Evolutionary conservation across 2,797 vertebrate genomes (phyloP).

Genomic region (Discoglossus pictus): DNA sequence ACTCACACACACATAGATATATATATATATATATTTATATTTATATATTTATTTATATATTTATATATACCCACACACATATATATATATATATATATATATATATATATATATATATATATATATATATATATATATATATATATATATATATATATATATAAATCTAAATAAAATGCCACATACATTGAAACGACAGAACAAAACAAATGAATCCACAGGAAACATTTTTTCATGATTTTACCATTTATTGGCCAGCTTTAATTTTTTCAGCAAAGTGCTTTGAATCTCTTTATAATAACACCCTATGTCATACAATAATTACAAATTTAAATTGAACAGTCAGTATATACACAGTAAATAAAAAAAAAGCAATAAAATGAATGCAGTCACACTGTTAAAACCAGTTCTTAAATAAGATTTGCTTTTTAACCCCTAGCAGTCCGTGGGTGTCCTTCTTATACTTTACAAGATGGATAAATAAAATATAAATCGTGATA

Average conservation of each 20-base stretch:
- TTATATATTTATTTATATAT: background rate
- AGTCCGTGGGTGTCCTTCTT: background rate
- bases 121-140: background rate
- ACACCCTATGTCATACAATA: slow-evolving; percentile 56
- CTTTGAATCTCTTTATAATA: slow-evolving; percentile 52
- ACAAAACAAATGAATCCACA: too few relatives aligned
- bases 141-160: background rate
- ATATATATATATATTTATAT: background rate
- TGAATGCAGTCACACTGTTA: background rate
- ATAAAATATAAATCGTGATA: slow-evolving; percentile 44
- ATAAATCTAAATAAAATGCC: background rate
- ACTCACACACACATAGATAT: background rate
- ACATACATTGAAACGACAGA: too few relatives aligned
- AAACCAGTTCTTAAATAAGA: background rate
- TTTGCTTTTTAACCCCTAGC: slow-evolving; percentile 11
- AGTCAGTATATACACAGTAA: slow-evolving; percentile 62
- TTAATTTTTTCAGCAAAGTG: slow-evolving; percentile 64
- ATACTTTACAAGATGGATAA: slow-evolving; percentile 6
- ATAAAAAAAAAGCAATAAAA: slow-evolving; percentile 43
- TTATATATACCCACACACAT: background rate
- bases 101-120: background rate
- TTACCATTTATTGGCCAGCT: slow-evolving; percentile 60
- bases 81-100: background rate
- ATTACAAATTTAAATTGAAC: slow-evolving; percentile 66
- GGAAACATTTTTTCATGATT: slow-evolving; percentile 2